Evolutionary conservation across 2,888 invertebrate genomes (phyloP).

Genomic region (Orthosia gothica): DNA sequence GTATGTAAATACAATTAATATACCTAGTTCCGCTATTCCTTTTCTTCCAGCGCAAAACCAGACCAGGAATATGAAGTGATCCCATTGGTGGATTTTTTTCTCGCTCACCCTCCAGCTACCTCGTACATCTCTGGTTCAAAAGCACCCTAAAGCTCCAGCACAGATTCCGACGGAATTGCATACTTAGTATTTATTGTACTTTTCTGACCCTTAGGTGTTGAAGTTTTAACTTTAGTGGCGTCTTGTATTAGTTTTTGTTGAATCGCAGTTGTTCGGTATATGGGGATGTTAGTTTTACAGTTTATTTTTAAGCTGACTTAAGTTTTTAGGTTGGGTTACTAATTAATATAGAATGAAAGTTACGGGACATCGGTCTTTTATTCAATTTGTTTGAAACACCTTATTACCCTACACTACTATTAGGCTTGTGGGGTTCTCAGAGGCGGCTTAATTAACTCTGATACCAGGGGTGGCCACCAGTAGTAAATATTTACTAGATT

Average conservation of each 20-base stretch:
- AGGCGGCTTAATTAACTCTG: too few species aligned
- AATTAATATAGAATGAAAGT: too few species aligned
- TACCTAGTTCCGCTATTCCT: too few species aligned
- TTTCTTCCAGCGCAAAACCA: too few species aligned
- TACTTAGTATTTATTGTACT: conserved; percentile 57
- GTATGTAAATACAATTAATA: too few species aligned
- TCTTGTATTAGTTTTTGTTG: conserved; percentile 47
- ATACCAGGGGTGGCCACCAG: too few species aligned
- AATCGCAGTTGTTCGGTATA: conserved; percentile 23
- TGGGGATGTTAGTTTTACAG: conserved; percentile 22
- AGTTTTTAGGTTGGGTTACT: not conserved
- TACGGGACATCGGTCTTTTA: too few species aligned
- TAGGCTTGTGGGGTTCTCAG: too few species aligned
- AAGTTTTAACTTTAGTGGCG: conserved; percentile 38
- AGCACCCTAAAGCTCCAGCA: conserved; percentile 7
- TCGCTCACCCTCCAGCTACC: not conserved
- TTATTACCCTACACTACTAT: too few species aligned
- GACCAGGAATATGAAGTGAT: too few species aligned
- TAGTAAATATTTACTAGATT: not conserved
- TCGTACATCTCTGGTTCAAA: not conserved
- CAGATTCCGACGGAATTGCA: conserved; percentile 44
- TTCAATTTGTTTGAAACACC: not conserved
- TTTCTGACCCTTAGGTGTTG: conserved; percentile 29
- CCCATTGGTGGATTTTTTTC: not conserved
- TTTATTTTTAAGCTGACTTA: not conserved